Evolutionary conservation across 2,888 invertebrate genomes (phyloP).

Genomic region (Acanthosepion lycidas): DNA sequence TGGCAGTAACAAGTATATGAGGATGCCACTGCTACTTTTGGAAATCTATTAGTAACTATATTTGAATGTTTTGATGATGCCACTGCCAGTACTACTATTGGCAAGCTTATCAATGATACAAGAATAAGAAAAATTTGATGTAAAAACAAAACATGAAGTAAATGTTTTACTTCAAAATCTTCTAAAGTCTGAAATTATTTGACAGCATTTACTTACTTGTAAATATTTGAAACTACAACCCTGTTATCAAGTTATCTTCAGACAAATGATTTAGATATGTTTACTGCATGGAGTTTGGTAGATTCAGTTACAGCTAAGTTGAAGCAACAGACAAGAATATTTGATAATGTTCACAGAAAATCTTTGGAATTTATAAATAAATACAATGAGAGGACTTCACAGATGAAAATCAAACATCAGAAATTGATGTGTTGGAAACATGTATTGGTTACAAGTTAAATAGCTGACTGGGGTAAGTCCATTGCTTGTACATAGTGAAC

Average conservation of each 20-base stretch:
- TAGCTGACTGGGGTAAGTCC: no score
- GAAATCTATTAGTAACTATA: background rate
- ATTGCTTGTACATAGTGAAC: no score
- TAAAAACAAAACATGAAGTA: conserved; percentile 41
- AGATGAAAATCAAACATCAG: background rate
- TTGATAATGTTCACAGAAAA: background rate
- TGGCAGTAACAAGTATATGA: background rate
- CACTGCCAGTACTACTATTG: background rate
- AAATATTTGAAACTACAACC: conserved; percentile 38
- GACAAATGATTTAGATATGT: conserved; percentile 38
- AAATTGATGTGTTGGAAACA: no score
- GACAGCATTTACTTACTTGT: background rate
- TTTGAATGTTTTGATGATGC: background rate
- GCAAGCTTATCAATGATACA: conserved; percentile 34
- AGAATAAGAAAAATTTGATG: conserved; percentile 41
- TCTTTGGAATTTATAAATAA: conserved; percentile 36
- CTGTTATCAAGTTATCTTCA: conserved; percentile 33
- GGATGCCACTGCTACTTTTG: no score
- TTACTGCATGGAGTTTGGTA: conserved; percentile 41
- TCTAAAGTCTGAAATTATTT: conserved; percentile 36
- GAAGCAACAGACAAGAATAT: background rate
- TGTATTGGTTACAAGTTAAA: no score
- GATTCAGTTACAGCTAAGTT: conserved; percentile 38
- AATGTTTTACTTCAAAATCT: conserved; percentile 41
- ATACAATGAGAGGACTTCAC: background rate